Evolutionary conservation across 1,140 invertebrate genomes (phyloP).

Genomic region (Eciton burchellii): DNA sequence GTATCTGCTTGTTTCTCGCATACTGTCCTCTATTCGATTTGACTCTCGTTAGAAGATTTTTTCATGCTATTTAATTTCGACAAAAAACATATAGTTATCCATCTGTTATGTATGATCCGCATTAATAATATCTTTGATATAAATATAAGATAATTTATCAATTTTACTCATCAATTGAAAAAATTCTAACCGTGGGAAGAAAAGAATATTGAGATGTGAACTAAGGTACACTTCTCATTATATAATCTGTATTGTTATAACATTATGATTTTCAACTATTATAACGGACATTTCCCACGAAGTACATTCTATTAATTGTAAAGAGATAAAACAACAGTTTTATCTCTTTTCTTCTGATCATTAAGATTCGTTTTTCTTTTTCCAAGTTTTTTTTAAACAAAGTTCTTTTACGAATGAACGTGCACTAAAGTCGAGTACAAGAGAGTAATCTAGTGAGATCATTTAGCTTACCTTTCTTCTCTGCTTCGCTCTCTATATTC

Average conservation of each 20-base stretch:
- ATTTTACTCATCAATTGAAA: background rate
- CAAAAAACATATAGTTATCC: background rate
- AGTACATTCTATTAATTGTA: background rate
- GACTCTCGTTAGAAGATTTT: slow-evolving; percentile 10
- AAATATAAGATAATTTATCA: background rate
- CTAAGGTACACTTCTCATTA: slow-evolving; percentile 7
- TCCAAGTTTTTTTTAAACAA: slow-evolving; percentile 4
- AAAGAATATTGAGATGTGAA: slow-evolving; percentile 1
- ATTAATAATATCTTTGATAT: background rate
- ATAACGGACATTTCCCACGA: background rate
- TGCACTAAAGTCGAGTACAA: background rate
- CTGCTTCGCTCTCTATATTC: slow-evolving; percentile 89
- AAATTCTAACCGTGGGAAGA: background rate
- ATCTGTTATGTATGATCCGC: background rate
- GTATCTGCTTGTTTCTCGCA: background rate
- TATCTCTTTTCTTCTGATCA: background rate
- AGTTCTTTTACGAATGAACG: slow-evolving; percentile 2
- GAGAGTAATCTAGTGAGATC: slow-evolving; percentile 62
- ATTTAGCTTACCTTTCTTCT: slow-evolving; percentile 89
- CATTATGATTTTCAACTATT: background rate
- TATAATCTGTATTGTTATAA: background rate
- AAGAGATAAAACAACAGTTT: background rate
- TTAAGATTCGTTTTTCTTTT: background rate
- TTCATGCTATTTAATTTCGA: background rate
- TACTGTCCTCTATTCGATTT: slow-evolving; percentile 1